These are phyloP conservation scores for Pipistrellus pygmaeus DNA, from an alignment of 2,797 vertebrate genomes.

Conservation along the genomic window DNA sequence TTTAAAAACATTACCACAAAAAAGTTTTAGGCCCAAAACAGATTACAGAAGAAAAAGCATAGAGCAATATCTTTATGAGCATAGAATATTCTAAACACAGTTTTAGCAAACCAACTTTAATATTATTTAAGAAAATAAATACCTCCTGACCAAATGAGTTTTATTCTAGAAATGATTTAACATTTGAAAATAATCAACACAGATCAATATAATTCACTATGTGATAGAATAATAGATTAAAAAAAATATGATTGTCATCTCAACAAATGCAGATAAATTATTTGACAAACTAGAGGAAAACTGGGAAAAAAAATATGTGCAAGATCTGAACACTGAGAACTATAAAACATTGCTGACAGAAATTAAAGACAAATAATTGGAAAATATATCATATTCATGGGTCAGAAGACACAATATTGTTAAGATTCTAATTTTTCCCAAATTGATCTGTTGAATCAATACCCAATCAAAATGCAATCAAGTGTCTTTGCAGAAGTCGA, in stretches of 20 bases:
- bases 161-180: neutral
- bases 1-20: neutral
- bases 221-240: neutral
- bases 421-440: neutral
- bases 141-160: neutral
- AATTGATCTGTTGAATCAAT: neutral
- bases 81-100: slow-evolving; percentile 37
- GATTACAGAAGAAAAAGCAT: neutral
- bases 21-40: neutral
- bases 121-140: slow-evolving; percentile 20
- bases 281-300: neutral
- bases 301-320: neutral
- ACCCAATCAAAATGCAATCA: neutral
- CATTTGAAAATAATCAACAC: neutral
- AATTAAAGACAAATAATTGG: slow-evolving; percentile 16
- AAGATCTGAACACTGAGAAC: neutral
- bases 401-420: neutral
- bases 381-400: neutral
- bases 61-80: neutral
- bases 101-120: slow-evolving; percentile 16
- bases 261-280: neutral
- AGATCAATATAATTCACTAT: neutral
- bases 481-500: neutral
- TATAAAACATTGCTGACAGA: neutral
- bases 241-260: neutral